A percentile compares a stretch with the other conserved stretches of the same genome.
Evolutionary conservation across 2,888 invertebrate species (phyloP).

Genomic region (Camponotus fellah): DNA sequence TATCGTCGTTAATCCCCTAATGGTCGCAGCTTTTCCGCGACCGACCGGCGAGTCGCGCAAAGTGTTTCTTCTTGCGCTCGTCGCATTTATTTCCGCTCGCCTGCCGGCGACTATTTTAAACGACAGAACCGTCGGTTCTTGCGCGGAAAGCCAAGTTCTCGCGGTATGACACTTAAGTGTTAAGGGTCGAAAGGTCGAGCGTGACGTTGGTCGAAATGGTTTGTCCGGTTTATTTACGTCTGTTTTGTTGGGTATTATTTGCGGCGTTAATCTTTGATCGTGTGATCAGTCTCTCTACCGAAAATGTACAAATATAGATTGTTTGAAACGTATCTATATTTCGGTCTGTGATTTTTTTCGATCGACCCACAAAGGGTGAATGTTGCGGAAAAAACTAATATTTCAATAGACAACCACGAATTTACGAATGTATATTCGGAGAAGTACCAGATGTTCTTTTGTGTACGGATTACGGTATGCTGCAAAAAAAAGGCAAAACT

Average conservation of each 20-base stretch:
- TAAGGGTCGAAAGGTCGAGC: slow-evolving; percentile 45
- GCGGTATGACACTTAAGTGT: slow-evolving; percentile 1
- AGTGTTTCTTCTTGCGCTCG: slow-evolving; percentile 44
- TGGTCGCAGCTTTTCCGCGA: slow-evolving; percentile 50
- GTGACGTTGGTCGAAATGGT: slow-evolving; percentile 29
- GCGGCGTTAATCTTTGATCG: not conserved
- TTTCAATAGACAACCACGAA: not conserved
- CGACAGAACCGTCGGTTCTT: slow-evolving; percentile 39
- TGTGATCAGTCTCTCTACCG: not conserved
- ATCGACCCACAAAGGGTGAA: not conserved
- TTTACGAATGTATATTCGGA: not conserved
- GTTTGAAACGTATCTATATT: slow-evolving; percentile 13
- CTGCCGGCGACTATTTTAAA: slow-evolving; percentile 51
- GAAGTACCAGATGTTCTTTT: not conserved
- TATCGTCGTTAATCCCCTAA: slow-evolving; percentile 63
- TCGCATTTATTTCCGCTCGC: slow-evolving; percentile 52
- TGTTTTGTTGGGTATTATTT: slow-evolving; percentile 42
- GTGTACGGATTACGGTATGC: not conserved
- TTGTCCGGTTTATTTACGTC: slow-evolving; percentile 31
- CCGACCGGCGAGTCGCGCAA: slow-evolving; percentile 37
- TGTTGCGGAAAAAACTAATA: too few species aligned
- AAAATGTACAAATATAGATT: slow-evolving; percentile 20
- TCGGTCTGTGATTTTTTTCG: not conserved
- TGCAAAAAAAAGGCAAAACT: not conserved
- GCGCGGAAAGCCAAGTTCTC: slow-evolving; percentile 12